phyloP scores from a whole-genome alignment of 1,140 invertebrate species.

The Bicyclus anynana region DNA sequence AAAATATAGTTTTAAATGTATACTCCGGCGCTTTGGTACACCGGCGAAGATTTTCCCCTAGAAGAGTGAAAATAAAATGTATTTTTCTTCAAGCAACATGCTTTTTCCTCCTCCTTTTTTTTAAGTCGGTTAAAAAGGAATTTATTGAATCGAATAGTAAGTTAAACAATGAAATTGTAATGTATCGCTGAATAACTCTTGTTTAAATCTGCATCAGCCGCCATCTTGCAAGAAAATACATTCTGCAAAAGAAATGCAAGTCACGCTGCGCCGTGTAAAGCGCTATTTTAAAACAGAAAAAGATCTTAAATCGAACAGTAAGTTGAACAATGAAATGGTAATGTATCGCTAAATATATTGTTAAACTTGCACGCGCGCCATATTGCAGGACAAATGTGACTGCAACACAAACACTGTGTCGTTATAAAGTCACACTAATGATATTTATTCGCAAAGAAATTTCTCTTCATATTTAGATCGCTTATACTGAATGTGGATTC shows the following conservation, averaged over 20 bases:
- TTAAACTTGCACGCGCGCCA: constrained; percentile 13
- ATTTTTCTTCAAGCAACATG: no score
- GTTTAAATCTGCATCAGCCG: constrained; percentile 3
- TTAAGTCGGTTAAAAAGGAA: no score
- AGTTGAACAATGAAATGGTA: background rate
- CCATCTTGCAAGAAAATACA: constrained; percentile 20
- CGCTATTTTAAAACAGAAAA: no score
- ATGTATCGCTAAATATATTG: background rate
- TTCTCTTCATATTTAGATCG: background rate
- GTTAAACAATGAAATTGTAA: background rate
- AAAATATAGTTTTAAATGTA: no score
- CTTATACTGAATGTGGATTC: background rate
- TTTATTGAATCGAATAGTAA: no score
- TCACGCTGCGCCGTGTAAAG: background rate
- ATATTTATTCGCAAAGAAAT: constrained; percentile 14
- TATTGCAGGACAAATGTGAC: constrained; percentile 16
- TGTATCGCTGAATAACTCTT: background rate
- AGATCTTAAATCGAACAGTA: no score
- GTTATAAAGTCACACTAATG: constrained; percentile 25
- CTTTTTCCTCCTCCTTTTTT: no score
- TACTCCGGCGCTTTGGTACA: no score
- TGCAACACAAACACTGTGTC: constrained; percentile 1
- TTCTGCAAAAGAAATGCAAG: background rate
- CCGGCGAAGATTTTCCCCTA: no score
- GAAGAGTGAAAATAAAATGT: no score